Conservation (phyloP, 2,797 vertebrate species). For the Acrossocheilus wenchowensis region DNA sequence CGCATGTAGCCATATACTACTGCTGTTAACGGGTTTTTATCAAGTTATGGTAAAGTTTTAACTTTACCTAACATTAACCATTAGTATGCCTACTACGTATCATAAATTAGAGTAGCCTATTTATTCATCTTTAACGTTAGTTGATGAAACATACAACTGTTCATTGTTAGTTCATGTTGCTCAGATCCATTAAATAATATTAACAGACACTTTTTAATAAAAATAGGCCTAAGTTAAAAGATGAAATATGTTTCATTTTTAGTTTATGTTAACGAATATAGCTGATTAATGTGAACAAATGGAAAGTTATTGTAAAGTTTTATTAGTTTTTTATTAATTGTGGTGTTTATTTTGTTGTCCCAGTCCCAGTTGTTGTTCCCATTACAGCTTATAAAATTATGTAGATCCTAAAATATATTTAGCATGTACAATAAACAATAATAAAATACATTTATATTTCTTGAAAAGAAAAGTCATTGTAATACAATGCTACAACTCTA, state of each 20-base stretch:
- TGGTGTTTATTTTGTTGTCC: not conserved
- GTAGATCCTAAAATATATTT: not conserved
- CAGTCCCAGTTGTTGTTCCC: not conserved
- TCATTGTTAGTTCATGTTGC: not conserved
- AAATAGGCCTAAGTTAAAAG: too few relatives aligned
- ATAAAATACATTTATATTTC: not conserved
- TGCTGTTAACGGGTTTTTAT: not conserved
- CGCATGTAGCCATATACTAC: not conserved
- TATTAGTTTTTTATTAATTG: too few relatives aligned
- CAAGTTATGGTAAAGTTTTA: not conserved
- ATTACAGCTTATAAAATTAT: not conserved
- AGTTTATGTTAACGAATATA: not conserved
- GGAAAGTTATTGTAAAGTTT: not conserved
- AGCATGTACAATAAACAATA: not conserved
- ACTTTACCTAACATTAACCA: not conserved
- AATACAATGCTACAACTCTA: not conserved
- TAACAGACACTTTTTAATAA: not conserved
- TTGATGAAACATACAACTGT: not conserved
- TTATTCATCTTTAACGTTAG: not conserved
- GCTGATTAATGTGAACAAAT: not conserved
- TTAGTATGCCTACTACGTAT: not conserved
- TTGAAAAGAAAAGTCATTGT: not conserved
- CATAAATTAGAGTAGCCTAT: not conserved
- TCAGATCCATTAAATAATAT: not conserved
- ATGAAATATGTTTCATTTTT: not conserved